Conservation (phyloP, 64 coral and sea anemone species). For the Stichodactyla helianthus region DNA sequence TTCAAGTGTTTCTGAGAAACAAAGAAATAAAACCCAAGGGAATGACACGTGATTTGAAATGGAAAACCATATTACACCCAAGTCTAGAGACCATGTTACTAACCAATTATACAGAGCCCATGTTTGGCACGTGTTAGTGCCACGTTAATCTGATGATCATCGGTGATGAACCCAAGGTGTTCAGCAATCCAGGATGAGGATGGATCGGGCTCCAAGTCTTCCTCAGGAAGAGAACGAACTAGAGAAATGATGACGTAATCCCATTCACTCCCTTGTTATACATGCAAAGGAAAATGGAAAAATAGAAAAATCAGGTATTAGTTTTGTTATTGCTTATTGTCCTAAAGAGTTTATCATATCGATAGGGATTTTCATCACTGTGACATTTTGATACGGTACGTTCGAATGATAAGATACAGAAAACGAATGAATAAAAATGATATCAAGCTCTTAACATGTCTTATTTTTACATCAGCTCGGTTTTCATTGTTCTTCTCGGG, state of each 20-base stretch:
- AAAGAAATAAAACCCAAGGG: background rate
- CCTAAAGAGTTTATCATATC: too few relatives aligned
- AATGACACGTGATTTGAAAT: too few relatives aligned
- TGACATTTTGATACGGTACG: too few relatives aligned
- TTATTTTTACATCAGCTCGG: too few relatives aligned
- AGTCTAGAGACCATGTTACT: background rate
- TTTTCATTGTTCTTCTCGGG: too few relatives aligned
- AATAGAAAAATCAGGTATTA: background rate
- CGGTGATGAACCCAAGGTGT: conserved; percentile 79
- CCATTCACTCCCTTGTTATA: conserved; percentile 58
- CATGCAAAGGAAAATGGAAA: background rate
- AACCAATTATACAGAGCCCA: conserved; percentile 90
- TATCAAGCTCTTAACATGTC: too few relatives aligned
- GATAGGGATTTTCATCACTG: too few relatives aligned
- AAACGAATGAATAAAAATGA: too few relatives aligned
- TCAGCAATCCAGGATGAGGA: conserved; percentile 57
- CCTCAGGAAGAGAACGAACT: conserved; percentile 74
- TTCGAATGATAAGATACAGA: too few relatives aligned
- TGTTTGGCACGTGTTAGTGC: conserved; percentile 68
- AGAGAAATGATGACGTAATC: conserved; percentile 90
- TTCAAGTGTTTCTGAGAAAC: background rate
- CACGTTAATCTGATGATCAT: conserved; percentile 96
- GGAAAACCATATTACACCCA: too few relatives aligned
- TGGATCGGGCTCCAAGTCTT: conserved; percentile 67
- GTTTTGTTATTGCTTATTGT: too few relatives aligned